Base-by-base conservation (phyloP, 1,140 invertebrate genomes). In the Nasonia vitripennis region DNA sequence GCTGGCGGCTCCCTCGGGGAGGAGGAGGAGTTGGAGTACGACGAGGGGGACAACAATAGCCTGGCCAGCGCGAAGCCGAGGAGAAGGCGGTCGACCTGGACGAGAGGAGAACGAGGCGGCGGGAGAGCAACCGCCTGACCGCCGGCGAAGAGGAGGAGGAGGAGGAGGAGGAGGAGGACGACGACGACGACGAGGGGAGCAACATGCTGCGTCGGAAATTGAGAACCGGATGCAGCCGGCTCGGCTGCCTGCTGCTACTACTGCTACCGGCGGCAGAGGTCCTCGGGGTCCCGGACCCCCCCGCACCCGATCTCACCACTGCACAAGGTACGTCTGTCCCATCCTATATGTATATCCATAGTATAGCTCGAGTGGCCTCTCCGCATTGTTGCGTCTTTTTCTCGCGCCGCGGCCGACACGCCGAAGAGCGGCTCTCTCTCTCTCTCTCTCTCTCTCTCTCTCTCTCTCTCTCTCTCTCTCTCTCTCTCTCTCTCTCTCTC, bases 201-300 rank as follows among this genome's bases (percentile, higher is more conserved):
- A 73, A 74, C 51, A 62, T 62, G 55, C 86, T 75, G 86, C 81
- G 85, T 48, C 83, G 86, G 45, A 34, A 70, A 2, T 68, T 11
- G 34, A 41, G 85, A 23, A 37, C 31, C 85, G 87, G 84, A 87
- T 55, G 86, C 34, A 37, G 34, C 83, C 86, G 78, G 27, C 73
- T 75, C 23, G 67, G 85, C 81, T 71, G 71, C 7, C 81, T 87
- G 68, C 87, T 87, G 27, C 14, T 92, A 41, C 45, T 90, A 20
- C 83, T 86, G 80, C 74, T 88, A 37, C 23, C 90, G 48, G 87
- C 84, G 41, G 55, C 55, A 55, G 71, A 86, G 70, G 90, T 75
- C 67, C 81, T 89, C 45, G 91, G 89, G 77, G 84, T 87, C 45
- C 89, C 91, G 83, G 90, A 91, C 80, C 83, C 88, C 23, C 70